Base-by-base conservation (phyloP, 1,140 invertebrate species). In the Acromyrmex echinatior region DNA sequence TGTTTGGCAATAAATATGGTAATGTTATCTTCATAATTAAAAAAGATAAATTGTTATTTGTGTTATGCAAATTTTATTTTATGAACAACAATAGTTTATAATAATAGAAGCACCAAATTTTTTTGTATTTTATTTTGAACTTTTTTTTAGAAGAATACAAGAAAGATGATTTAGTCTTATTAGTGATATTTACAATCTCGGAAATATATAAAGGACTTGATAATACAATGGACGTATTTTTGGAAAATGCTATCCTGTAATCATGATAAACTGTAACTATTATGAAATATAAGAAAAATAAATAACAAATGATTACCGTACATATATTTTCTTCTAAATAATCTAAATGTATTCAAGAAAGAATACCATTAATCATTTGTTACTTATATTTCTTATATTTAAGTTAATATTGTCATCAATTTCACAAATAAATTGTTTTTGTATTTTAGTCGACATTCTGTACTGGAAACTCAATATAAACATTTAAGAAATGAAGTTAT, bases 361-460 rank as follows among this genome's bases (percentile, higher is more conserved):
- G 35, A 71, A 71, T 49, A 49, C 21, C 10, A 0, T 70, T 16
- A 45, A 49, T 3, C 12, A 68, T 10, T 21, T 68, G 6, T 68
- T 18, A 39, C 10, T 45, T 70, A 49, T 70, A 70, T 49, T 70
- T 70, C 12, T 25, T 49, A 49, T 49, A 25, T 25, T 16, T 2
- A 71, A 71, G 16, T 71, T 71, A 45, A 49, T 71, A 25, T 21
- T 16, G 6, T 70, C 21, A 49, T 16, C 6, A 70, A 76, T 76
- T 76, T 56, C 10, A 76, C 5, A 66, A 68, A 76, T 1, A 66
- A 68, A 68, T 56, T 76, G 6, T 76, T 35, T 76, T 31, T 76
- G 0, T 58, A 31, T 76, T 58, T 58, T 58, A 56, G 73, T 18
- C 14, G 58, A 51, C 53, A 78, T 74, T 49, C 68, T 28, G 1